A percentile compares a stretch with the other conserved stretches of the same genome.
These are phyloP conservation scores for Aphelenchoides avenae DNA, from an alignment of 1,140 invertebrate species.

Conservation along the genomic window DNA sequence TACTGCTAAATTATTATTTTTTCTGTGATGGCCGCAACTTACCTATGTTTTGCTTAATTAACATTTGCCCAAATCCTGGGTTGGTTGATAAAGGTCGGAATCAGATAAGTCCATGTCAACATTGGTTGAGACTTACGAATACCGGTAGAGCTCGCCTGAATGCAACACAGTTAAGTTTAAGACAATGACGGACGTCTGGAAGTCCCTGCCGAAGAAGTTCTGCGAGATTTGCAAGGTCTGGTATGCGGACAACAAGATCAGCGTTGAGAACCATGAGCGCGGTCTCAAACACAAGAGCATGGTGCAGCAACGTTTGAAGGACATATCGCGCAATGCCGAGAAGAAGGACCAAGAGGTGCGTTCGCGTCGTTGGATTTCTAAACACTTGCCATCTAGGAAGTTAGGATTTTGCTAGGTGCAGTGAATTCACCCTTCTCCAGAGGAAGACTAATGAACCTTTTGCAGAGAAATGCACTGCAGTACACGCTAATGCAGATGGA, in stretches of 20 bases:
- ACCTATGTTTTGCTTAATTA: no score
- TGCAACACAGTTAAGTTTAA: no score
- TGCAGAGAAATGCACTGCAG: conserved; percentile 18
- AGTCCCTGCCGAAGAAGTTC: conserved; percentile 86
- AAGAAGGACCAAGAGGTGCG: conserved; percentile 32
- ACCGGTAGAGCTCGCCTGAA: no score
- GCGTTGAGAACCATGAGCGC: conserved; percentile 88
- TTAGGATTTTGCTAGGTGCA: background rate
- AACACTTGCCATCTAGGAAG: background rate
- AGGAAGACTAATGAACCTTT: background rate
- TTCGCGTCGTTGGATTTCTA: conserved; percentile 6
- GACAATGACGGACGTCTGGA: conserved; percentile 86
- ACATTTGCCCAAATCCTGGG: no score
- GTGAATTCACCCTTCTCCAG: background rate
- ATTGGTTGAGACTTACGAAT: no score
- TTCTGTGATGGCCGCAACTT: no score
- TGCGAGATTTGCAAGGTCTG: conserved; percentile 97
- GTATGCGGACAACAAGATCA: conserved; percentile 94
- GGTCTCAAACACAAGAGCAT: conserved; percentile 88
- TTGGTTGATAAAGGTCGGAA: no score
- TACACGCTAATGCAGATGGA: conserved; percentile 32
- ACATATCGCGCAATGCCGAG: conserved; percentile 64
- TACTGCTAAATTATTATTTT: no score
- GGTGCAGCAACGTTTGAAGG: conserved; percentile 78
- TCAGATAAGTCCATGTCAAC: no score